A percentile compares a stretch with the other conserved stretches of the same genome.
Conservation (phyloP, 2,113 vertebrate species). For the Platycercus adscitus region DNA sequence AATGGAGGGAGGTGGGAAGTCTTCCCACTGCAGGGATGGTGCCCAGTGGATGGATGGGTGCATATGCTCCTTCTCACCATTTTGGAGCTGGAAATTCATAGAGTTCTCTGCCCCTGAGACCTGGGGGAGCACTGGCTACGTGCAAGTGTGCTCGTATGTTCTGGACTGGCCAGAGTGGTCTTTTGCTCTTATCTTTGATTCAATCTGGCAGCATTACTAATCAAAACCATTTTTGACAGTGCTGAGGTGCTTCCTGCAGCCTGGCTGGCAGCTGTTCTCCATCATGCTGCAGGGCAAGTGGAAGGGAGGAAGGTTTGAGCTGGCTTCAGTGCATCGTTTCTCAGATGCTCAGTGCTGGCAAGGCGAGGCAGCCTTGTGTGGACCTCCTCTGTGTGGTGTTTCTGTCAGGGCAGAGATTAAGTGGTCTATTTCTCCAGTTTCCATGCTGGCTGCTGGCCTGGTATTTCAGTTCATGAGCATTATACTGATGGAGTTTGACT, state of each 20-base stretch:
- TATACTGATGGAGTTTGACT: background rate
- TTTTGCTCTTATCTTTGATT: background rate
- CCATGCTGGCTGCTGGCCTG: conserved; percentile 30
- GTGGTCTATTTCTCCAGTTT: conserved; percentile 20
- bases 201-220: background rate
- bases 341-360: background rate
- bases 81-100: background rate
- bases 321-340: background rate
- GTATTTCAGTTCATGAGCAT: background rate
- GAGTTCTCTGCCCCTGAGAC: fast-evolving
- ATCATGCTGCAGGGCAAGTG: background rate
- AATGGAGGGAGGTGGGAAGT: background rate
- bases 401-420: background rate
- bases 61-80: background rate
- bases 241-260: background rate
- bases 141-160: background rate
- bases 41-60: background rate
- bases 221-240: conserved; percentile 24
- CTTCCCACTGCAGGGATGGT: fast-evolving
- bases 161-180: background rate
- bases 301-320: background rate
- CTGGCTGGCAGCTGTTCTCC: conserved; percentile 2
- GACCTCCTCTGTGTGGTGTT: background rate
- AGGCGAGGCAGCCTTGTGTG: background rate
- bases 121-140: background rate